phyloP scores from a whole-genome alignment of 2,113 vertebrate genomes.

The Prunella himalayana region DNA sequence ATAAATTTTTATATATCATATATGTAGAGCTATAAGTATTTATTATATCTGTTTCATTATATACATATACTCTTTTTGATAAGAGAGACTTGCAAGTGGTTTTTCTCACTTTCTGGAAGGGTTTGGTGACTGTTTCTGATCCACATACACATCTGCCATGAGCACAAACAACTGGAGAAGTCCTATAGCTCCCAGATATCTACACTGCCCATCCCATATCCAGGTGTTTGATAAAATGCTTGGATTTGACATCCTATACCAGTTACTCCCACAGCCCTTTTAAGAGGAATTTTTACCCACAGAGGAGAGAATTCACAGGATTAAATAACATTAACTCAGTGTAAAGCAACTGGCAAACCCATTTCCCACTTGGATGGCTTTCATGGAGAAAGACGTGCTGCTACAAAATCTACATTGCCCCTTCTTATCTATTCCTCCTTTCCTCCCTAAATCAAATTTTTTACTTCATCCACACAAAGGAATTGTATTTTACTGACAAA shows the following conservation, averaged over 20 bases:
- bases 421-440: background rate
- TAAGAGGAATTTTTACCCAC: fast-evolving
- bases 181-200: background rate
- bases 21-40: background rate
- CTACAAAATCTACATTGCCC: background rate
- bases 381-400: background rate
- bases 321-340: background rate
- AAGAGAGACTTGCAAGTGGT: background rate
- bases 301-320: background rate
- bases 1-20: too few relatives aligned
- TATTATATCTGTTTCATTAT: background rate
- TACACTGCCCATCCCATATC: background rate
- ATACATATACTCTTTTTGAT: background rate
- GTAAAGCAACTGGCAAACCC: background rate
- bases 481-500: background rate
- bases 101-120: background rate
- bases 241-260: background rate
- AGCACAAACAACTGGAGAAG: background rate
- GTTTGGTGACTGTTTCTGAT: background rate
- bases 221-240: background rate
- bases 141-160: background rate
- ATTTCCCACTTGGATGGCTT: background rate
- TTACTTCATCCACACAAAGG: background rate
- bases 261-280: background rate
- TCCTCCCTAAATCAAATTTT: background rate